phyloP scores from a whole-genome alignment of 2,113 vertebrate genomes.

The Larimichthys crocea region DNA sequence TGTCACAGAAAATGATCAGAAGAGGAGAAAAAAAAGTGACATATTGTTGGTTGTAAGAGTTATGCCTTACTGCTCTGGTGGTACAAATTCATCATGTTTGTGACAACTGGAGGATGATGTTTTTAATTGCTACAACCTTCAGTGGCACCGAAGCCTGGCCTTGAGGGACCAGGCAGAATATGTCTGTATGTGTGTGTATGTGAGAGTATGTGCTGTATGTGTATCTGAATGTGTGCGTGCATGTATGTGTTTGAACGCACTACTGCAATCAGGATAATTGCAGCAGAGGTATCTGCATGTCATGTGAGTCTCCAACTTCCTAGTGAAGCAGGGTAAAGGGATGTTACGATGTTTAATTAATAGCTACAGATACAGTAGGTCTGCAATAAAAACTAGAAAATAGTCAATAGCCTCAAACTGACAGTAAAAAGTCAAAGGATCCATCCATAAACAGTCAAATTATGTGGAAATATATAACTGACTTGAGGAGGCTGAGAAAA shows the following conservation, averaged over 20 bases:
- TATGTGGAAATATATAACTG: background rate
- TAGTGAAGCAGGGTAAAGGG: constrained; percentile 18
- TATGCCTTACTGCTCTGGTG: constrained; percentile 73
- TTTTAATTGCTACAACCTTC: constrained; percentile 83
- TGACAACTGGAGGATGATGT: constrained; percentile 79
- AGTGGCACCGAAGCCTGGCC: constrained; percentile 67
- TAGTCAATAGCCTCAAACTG: background rate
- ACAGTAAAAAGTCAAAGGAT: background rate
- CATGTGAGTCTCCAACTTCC: constrained; percentile 16
- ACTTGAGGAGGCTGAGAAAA: background rate
- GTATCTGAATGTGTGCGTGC: constrained; percentile 23
- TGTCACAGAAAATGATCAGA: constrained; percentile 38
- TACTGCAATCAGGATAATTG: constrained; percentile 66
- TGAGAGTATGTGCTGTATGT: constrained; percentile 27
- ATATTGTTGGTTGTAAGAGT: constrained; percentile 64
- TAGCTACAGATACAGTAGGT: constrained; percentile 13
- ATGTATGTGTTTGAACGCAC: constrained; percentile 40
- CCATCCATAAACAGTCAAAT: background rate
- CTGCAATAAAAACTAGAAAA: constrained; percentile 9
- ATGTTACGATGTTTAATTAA: constrained; percentile 59
- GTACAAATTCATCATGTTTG: constrained; percentile 82
- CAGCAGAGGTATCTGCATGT: constrained; percentile 33
- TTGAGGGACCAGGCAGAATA: constrained; percentile 65
- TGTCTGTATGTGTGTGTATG: constrained; percentile 11
- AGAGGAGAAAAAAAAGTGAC: constrained; percentile 54